Evolutionary conservation across 1,140 invertebrate genomes (phyloP), one percentile per base, ranked within the genome.

Genomic region (Lineus longissimus): DNA sequence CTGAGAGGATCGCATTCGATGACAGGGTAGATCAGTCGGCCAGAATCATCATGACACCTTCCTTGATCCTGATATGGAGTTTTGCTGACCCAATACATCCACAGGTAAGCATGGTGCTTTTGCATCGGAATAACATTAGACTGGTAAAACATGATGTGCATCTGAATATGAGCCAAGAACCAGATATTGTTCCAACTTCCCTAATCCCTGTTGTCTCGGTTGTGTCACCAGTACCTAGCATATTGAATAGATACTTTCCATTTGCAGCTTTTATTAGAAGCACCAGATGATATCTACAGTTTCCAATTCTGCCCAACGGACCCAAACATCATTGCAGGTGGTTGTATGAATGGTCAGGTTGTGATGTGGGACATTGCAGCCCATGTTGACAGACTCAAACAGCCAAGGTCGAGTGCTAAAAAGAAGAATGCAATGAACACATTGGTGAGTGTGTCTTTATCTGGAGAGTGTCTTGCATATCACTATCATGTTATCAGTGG

Each of bases 331-430:
- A 72, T 85, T 7, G 78, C 71, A 59, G 84, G 82, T 33, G 84
- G 84, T n/a, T 84, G 82, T 71, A 75, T 80, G 27, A 84, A 82
- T 75, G 84, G 84, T 11, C 82, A 84, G 68, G 71, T 85, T 17
- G 77, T 83, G 33, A 59, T 85, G 30, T 85, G 84, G 84, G 84
- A 85, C 69, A 77, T 84, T 4, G 72, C 75, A 11, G 67, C 74
- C 25, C 74, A 82, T 63, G 73, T 70, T 57, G 78, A 83, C 31
- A 61, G 77, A 59, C 73, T 84, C 0, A 79, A 78, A 66, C 70
- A 75, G 31, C 74, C 73, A 15, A 62, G 77, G 36, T 75, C 73
- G 9, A 69, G 70, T 25, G 75, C 73, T 54, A 70, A 72, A 40
- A 74, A 74, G 54, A 80, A 80, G 61, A 73, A 76, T 29, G 68